Evolutionary conservation across 1,140 invertebrate species (phyloP), one percentile per base, ranked within the genome.

Genomic region (Phymorhynchus buccinoides): DNA sequence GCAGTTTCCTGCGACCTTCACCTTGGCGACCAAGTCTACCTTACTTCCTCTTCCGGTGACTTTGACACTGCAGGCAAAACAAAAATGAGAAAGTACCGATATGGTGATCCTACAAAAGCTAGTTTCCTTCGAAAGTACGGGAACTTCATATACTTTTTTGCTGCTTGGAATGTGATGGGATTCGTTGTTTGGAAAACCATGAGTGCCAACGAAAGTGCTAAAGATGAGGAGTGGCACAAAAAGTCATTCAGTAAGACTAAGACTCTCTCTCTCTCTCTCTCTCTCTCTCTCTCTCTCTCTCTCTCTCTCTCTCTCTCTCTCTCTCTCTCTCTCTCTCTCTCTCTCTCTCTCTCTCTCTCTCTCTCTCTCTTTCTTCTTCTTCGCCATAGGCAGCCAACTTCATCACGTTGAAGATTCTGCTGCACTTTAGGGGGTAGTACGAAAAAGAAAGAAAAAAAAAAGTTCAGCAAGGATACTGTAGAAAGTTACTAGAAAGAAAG

Each of bases 141-240:
- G 32, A 81, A 39, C 1, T 77, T 84, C 30, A n/a, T 86, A 2
- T 88, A 86, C 80, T 82, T 86, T 35, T 75, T 88, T 37, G 56
- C 52, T n/a, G 77, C 87, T 27, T 88, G 87, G 87, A 88, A 88
- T 84, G 42, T 85, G 1, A 66, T 86, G n/a, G 87, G 85, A 62
- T 37, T 82, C 30, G 71, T 83, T 3, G 37, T 77, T 16, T 88
- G 84, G 56, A 78, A 77, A 44, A 18, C 37, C 7, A 82, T 75
- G 71, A 80, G 56, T n/a, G 80, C 35, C 18, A 66, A 86, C 3
- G 81, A 87, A 77, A 62, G 48, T 44, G 77, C 78, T 30, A 41
- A 44, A 16, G 78, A 84, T n/a, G 18, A 79, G 37, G 35, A 56
- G 14, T 83, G 80, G 82, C 73, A 86, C 18, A 37, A 84, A 14